Base-by-base conservation (phyloP, 2,888 invertebrate genomes). In the Orchesella flavescens region DNA sequence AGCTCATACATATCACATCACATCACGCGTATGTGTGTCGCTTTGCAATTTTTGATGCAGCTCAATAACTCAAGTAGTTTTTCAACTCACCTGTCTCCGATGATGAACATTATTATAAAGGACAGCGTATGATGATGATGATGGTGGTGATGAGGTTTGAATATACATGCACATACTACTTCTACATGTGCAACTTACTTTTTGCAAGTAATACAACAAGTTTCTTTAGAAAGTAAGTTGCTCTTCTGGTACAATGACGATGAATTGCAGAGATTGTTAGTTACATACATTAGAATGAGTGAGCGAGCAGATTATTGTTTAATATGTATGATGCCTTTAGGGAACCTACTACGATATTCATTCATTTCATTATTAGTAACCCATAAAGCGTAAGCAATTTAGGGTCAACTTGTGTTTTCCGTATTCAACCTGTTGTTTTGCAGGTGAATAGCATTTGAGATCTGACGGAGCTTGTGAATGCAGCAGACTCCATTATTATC, bases 161-260 rank as follows among this genome's bases (percentile, higher is more conserved):
- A 57, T 21, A 34, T 21, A 61, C 61, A 61, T 61, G 61, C 49
- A 49, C n/a, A 49, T 3, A 12, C n/a, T n/a, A n/a, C n/a, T n/a
- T n/a, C n/a, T 49, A 49, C 49, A 49, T 49, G 49, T 49, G n/a
- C n/a, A 49, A 15, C 15, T 49, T 49, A 49, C 5, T 49, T 49
- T 15, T 69, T 57, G 71, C n/a, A 74, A 34, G 21, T 34, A 34
- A 71, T 43, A 15, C 46, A 72, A 76, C 83, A 43, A 83, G 83
- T 83, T 83, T 83, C 76, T 55, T 77, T 83, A 83, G 83, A 83
- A 83, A 83, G 83, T 83, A 83, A 83, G 83, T 76, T 76, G 76
- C 71, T 72, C 77, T 71, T 76, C 77, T 72, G 75, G 72, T 83
- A 81, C 66, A 79, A 80, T 57, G 65, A 79, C 63, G 61, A 78